phyloP scores from a whole-genome alignment of 2,888 invertebrate species.

The Eupithecia subfuscata region DNA sequence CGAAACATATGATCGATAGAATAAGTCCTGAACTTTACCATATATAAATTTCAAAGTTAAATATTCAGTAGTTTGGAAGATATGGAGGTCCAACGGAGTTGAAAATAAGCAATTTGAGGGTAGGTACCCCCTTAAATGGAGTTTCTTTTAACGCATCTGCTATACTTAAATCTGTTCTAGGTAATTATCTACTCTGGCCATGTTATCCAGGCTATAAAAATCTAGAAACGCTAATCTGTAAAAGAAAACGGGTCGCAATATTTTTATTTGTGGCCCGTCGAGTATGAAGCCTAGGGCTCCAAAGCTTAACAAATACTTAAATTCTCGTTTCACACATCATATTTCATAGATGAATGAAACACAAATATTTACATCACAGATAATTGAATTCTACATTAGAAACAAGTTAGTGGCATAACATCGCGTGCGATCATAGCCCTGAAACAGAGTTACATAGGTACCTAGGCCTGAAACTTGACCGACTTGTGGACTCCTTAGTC shows the following conservation, averaged over 20 bases:
- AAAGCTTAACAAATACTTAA: neutral
- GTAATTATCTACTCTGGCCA: neutral
- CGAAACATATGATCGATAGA: too few species aligned
- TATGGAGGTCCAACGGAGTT: too few species aligned
- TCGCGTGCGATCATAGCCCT: slow-evolving; percentile 26
- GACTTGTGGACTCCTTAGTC: slow-evolving; percentile 7
- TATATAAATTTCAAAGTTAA: too few species aligned
- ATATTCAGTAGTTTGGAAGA: too few species aligned
- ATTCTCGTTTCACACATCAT: neutral
- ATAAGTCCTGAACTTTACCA: too few species aligned
- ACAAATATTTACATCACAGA: neutral
- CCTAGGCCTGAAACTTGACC: slow-evolving; percentile 28
- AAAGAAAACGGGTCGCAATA: neutral
- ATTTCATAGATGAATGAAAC: neutral
- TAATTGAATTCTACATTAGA: neutral
- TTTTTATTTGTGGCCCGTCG: neutral
- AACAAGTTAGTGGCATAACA: slow-evolving; percentile 14
- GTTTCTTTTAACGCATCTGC: neutral
- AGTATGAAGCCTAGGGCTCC: neutral
- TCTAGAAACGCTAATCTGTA: neutral
- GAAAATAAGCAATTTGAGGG: too few species aligned
- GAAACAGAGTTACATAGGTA: slow-evolving; percentile 28
- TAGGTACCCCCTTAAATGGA: too few species aligned
- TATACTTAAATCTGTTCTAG: neutral
- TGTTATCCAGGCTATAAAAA: neutral